Evolutionary conservation across 2,113 vertebrate genomes (phyloP), one percentile per base, ranked within the genome.

Genomic region (Mobula hypostoma): DNA sequence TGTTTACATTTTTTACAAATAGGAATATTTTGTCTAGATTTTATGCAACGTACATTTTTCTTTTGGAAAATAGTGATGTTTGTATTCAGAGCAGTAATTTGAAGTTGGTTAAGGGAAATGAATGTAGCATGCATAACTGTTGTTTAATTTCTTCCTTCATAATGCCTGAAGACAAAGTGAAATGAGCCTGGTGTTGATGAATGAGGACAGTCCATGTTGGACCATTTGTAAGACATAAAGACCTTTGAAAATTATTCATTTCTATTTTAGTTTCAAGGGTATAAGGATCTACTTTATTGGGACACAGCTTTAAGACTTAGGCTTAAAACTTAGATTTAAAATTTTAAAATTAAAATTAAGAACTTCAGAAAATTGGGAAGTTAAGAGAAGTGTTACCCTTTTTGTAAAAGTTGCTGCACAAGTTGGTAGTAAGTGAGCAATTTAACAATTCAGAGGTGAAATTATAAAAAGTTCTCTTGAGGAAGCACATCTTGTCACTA

Each of bases 21-120:
- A 90, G 14, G 40, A 92, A 72, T 36, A 40, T 90, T 68, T 90
- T 48, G 24, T 21, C 66, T 70, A 70, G n/a, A 92, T 92, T 92
- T 92, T 70, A 68, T 17, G 32, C 88, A 70, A 40, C 17, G 7
- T 88, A 12, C 32, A 48, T 72, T 72, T 70, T 72, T 32, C 36
- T 92, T 92, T 92, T 72, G 32, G 58, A 92, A 40, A 72, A 24
- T 70, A 70, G 80, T 83, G 66, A 70, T 40, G 68, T 40, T 48
- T 88, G 29, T 88, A 70, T 48, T 27, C 90, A 12, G 63, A 72
- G 32, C 36, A 36, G 66, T 40, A 40, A 40, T 2, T 92, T 92
- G 66, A 36, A 91, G 63, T 70, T 91, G 66, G 36, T 91, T 70
- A 12, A 48, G n/a, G n/a, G 66, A 40, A 14, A 29, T 21, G 66